Percentiles rank a stretch among this genome's conserved stretches.
These are phyloP conservation scores for Pinctada fucata DNA, from an alignment of 2,888 invertebrate genomes.

Conservation along the genomic window DNA sequence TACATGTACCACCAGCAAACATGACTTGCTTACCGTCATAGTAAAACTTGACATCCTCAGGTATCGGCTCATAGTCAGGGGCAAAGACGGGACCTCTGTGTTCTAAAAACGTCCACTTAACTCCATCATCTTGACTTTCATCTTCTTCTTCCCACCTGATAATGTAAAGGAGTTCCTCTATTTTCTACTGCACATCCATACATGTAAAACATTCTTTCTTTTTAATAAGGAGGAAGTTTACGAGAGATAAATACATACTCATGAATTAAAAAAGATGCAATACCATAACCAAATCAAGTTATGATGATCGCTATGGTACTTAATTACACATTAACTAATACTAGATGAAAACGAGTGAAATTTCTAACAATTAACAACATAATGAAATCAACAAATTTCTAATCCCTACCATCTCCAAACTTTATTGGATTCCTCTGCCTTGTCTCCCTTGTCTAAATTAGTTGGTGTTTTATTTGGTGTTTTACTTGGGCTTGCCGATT, in stretches of 20 bases:
- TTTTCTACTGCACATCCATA: no score
- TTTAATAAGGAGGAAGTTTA: no score
- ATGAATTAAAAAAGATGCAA: no score
- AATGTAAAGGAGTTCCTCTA: no score
- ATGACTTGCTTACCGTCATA: conserved; percentile 85
- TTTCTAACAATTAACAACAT: background rate
- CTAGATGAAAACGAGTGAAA: no score
- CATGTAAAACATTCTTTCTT: no score
- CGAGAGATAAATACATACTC: no score
- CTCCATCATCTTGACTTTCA: conserved; percentile 95
- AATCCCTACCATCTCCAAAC: conserved; percentile 79
- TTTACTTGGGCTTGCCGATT: conserved; percentile 19
- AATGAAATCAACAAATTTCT: conserved; percentile 14
- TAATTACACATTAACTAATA: no score
- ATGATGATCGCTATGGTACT: no score
- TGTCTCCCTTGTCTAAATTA: conserved; percentile 54
- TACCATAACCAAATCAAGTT: no score
- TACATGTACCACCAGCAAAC: no score
- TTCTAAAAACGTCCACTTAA: conserved; percentile 96
- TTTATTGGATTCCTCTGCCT: conserved; percentile 74
- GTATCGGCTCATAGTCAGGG: conserved; percentile 93
- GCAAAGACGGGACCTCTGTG: conserved; percentile 99
- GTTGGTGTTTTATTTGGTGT: conserved; percentile 54
- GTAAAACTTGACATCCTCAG: conserved; percentile 90
- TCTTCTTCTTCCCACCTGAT: conserved; percentile 93